Conservation (phyloP, 2,888 invertebrate species). For the Corythucha ciliata region DNA sequence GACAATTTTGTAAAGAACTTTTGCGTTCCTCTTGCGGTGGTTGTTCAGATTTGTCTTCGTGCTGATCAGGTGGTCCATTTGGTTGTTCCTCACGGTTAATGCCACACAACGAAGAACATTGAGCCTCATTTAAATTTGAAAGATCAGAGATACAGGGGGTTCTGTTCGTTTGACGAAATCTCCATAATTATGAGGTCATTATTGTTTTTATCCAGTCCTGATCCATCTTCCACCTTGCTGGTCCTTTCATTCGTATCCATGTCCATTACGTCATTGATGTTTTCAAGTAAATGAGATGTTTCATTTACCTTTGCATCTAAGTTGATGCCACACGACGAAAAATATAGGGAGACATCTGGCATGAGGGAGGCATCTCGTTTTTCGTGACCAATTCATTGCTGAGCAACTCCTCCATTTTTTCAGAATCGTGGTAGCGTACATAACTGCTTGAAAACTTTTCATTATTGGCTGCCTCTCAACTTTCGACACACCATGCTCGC, state of each 20-base stretch:
- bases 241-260: slow-evolving; percentile 2
- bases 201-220: background rate
- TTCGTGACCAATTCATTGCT: too few species aligned
- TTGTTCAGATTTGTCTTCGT: too few species aligned
- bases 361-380: too few species aligned
- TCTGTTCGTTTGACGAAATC: background rate
- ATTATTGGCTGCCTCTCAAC: too few species aligned
- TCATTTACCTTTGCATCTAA: slow-evolving; percentile 1
- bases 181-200: background rate
- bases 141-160: background rate
- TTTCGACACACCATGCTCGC: too few species aligned
- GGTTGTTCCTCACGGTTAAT: slow-evolving; percentile 1
- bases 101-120: slow-evolving; percentile 4
- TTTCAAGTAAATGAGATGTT: slow-evolving; percentile 2
- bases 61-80: background rate
- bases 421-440: too few species aligned
- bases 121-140: background rate
- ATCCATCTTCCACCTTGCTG: slow-evolving; percentile 3
- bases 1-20: too few species aligned
- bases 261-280: slow-evolving; percentile 1
- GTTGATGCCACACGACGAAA: slow-evolving; percentile 6
- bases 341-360: slow-evolving; percentile 1
- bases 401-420: too few species aligned
- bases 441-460: too few species aligned
- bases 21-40: too few species aligned